phyloP scores from a whole-genome alignment of 2,888 invertebrate genomes.

The Drosophila trichaetosa region DNA sequence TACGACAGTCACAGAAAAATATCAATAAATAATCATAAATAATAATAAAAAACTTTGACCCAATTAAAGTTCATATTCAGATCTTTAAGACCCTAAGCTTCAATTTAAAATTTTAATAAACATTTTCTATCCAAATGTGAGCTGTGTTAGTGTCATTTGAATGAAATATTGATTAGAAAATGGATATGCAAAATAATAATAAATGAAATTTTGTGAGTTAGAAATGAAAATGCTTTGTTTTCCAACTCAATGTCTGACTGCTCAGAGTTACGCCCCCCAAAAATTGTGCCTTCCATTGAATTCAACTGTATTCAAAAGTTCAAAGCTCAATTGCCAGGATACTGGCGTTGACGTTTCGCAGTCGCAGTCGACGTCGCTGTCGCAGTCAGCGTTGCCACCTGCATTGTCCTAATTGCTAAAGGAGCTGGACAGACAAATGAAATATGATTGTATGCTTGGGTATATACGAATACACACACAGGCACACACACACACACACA shows the following conservation, averaged over 20 bases:
- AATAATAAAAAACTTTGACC: not conserved
- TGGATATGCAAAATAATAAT: not conserved
- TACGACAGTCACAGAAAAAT: not conserved
- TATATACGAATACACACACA: constrained; percentile 9
- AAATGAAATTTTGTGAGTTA: not conserved
- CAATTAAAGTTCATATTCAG: not conserved
- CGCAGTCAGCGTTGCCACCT: constrained; percentile 49
- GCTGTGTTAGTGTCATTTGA: not conserved
- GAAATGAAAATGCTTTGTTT: constrained; percentile 1
- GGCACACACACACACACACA: constrained; percentile 10
- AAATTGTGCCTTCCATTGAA: constrained; percentile 1
- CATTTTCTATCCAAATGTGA: too few relatives aligned
- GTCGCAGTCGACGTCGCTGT: constrained; percentile 11
- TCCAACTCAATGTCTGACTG: not conserved
- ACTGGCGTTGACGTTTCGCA: constrained; percentile 32
- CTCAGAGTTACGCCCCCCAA: not conserved
- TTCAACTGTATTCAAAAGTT: constrained; percentile 42
- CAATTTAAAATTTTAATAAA: not conserved
- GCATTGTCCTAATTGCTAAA: constrained; percentile 71
- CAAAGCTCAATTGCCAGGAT: constrained; percentile 66
- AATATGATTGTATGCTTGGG: constrained; percentile 67
- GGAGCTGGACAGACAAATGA: constrained; percentile 65
- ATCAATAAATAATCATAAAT: not conserved
- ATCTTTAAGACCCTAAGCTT: not conserved
- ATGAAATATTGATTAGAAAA: not conserved